phyloP scores from a whole-genome alignment of 1,140 invertebrate species.

The Leguminivora glycinivorella region DNA sequence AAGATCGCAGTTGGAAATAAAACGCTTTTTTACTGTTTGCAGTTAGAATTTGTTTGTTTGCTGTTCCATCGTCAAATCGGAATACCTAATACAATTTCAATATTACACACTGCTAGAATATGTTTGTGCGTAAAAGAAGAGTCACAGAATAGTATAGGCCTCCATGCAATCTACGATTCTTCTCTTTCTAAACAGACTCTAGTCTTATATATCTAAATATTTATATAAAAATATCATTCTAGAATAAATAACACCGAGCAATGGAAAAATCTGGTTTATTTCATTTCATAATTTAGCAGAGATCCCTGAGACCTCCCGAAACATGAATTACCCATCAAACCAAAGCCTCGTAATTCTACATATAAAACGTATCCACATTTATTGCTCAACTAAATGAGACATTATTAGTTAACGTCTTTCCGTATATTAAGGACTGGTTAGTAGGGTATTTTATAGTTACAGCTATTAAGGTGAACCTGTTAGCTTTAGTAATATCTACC shows the following conservation, averaged over 20 bases:
- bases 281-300: conserved; percentile 1
- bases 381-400: conserved; percentile 34
- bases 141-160: too few relatives aligned
- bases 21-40: conserved; percentile 2
- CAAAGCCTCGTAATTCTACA: conserved; percentile 16
- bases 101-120: too few relatives aligned
- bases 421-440: conserved; percentile 12
- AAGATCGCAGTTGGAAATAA: conserved; percentile 3
- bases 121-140: too few relatives aligned
- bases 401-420: conserved; percentile 26
- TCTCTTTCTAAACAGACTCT: too few relatives aligned
- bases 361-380: conserved; percentile 32
- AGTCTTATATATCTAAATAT: too few relatives aligned
- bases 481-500: not conserved
- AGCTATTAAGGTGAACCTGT: conserved; percentile 1
- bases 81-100: too few relatives aligned
- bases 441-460: conserved; percentile 15
- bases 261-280: conserved; percentile 31
- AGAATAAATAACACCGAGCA: not conserved
- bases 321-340: conserved; percentile 14
- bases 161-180: too few relatives aligned
- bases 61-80: not conserved
- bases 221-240: too few relatives aligned
- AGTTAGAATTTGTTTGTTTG: not conserved
- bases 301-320: not conserved